Evolutionary conservation across 2,113 vertebrate genomes (phyloP).

Genomic region (Phycodurus eques): DNA sequence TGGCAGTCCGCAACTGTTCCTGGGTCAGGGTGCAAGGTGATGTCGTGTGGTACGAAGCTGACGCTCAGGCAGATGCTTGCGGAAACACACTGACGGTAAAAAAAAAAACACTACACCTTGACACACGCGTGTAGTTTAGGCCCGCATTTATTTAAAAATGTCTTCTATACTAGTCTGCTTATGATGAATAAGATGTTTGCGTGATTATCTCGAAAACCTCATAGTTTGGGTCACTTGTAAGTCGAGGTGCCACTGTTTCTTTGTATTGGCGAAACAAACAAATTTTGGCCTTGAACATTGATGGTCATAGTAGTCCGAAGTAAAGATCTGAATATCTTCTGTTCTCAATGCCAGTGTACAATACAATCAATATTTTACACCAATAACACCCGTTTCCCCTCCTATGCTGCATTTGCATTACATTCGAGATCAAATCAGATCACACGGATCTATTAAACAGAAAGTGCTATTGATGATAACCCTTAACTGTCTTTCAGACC

Average conservation of each 20-base stretch:
- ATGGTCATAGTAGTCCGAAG: neutral
- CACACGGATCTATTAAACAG: neutral
- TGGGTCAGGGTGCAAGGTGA: neutral
- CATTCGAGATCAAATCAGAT: neutral
- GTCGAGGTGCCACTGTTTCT: too few relatives aligned
- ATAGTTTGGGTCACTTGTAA: too few relatives aligned
- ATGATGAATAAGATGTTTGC: neutral
- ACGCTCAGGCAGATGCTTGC: conserved; percentile 33
- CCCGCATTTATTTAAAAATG: neutral
- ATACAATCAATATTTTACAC: neutral
- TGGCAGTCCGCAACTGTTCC: conserved; percentile 47
- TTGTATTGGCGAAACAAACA: too few relatives aligned
- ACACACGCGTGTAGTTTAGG: neutral
- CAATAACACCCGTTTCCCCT: neutral
- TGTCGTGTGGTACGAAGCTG: conserved; percentile 55
- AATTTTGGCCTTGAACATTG: neutral
- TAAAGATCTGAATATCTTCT: neutral
- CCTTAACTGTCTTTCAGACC: conserved; percentile 45
- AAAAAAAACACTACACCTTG: conserved; percentile 12
- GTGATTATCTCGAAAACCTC: too few relatives aligned
- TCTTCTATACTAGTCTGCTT: neutral
- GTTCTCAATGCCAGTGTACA: neutral
- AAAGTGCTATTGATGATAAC: neutral
- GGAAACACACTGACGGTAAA: conserved; percentile 61
- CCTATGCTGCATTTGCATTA: neutral